A percentile compares a stretch with the other conserved stretches of the same genome.
These are phyloP conservation scores for Apaloderma vittatum DNA, from an alignment of 2,113 vertebrate species.

Conservation along the genomic window DNA sequence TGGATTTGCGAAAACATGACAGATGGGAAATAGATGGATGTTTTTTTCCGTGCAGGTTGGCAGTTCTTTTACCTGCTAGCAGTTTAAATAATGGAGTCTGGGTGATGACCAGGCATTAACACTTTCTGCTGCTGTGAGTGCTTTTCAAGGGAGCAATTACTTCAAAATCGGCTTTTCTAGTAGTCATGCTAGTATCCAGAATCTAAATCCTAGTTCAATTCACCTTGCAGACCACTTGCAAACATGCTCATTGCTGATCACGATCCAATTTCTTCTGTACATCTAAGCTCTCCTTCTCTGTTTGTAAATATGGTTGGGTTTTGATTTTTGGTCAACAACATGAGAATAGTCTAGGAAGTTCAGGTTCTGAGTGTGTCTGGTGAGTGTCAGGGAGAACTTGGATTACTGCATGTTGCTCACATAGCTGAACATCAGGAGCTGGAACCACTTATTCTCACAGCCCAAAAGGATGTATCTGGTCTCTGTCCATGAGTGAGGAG, in stretches of 20 bases:
- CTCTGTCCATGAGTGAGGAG: background rate
- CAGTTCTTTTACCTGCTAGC: slow-evolving; percentile 28
- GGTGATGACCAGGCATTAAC: slow-evolving; percentile 21
- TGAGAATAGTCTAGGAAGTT: background rate
- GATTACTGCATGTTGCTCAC: background rate
- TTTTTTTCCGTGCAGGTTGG: slow-evolving; percentile 20
- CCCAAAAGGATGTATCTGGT: background rate
- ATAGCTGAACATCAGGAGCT: background rate
- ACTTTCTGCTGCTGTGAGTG: background rate
- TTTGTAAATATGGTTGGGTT: background rate
- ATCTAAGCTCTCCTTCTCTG: background rate
- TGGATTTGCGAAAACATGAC: slow-evolving; percentile 46
- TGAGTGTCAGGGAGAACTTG: background rate
- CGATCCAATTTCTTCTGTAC: background rate
- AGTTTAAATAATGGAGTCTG: slow-evolving; percentile 12
- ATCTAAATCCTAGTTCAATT: background rate
- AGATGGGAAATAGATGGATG: slow-evolving; percentile 30
- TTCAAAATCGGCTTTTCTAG: background rate
- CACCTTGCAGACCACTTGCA: background rate
- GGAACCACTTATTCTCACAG: background rate
- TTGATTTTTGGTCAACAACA: background rate
- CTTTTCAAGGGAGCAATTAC: background rate
- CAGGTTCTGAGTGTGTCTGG: background rate
- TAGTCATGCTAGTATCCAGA: background rate
- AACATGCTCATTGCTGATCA: background rate